Evolutionary conservation across 2,888 invertebrate species (phyloP).

Genomic region (Pemphredon lugubris): DNA sequence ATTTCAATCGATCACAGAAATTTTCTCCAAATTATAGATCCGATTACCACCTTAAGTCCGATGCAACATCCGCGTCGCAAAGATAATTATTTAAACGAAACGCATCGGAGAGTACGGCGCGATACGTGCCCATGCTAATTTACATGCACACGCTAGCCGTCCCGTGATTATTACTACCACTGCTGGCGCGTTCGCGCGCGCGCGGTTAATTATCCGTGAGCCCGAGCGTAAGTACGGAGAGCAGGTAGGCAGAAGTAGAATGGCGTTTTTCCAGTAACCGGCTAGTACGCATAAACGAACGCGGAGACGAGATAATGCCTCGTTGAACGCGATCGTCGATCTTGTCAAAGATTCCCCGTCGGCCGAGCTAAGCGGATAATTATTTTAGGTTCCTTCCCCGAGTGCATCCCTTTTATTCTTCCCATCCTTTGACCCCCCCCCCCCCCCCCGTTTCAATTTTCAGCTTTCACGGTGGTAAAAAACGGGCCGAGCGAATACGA

Average conservation of each 20-base stretch:
- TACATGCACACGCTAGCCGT: too few species aligned
- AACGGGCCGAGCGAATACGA: too few species aligned
- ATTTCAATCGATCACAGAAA: too few species aligned
- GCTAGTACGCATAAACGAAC: conserved; percentile 4
- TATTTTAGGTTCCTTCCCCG: conserved; percentile 16
- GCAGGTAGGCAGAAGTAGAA: conserved; percentile 30
- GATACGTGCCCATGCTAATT: too few species aligned
- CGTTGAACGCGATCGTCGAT: conserved; percentile 25
- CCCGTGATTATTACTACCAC: not conserved
- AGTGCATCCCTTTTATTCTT: conserved; percentile 6
- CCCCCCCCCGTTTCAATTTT: conserved; percentile 8
- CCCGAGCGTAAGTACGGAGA: conserved; percentile 5
- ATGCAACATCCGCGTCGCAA: too few species aligned
- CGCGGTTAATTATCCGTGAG: conserved; percentile 39
- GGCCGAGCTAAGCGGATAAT: conserved; percentile 49
- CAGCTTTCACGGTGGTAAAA: too few species aligned
- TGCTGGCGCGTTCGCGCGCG: conserved; percentile 10
- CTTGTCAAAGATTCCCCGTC: conserved; percentile 28
- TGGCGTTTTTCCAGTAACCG: conserved; percentile 11
- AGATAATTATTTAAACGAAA: too few species aligned
- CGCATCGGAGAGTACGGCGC: too few species aligned
- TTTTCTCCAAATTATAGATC: too few species aligned
- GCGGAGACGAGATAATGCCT: not conserved
- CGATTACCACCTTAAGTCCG: too few species aligned
- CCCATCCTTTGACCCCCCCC: not conserved